Evolutionary conservation across 2,113 vertebrate species (phyloP), one percentile per base, ranked within the genome.

Genomic region (Dicaeum eximium): DNA sequence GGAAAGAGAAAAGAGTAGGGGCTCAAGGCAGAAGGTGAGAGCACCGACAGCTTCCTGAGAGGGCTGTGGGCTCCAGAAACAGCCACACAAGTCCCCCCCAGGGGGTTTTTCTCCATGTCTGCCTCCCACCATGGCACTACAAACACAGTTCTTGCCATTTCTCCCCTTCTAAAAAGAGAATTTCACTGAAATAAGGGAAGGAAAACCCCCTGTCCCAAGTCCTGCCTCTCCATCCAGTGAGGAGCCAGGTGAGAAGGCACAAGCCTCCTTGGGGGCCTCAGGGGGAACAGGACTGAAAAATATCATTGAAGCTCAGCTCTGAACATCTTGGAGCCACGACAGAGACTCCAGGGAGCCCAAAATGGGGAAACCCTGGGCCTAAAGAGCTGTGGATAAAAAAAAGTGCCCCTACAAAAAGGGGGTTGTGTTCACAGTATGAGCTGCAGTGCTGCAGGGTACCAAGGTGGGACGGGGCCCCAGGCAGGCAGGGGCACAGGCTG

Each of bases 381-480:
- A 17, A 80, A 80, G 54, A 80, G 42, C 71, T 77, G 58, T 4
- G 0, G 85, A 71, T 86, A 60, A 77, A 91, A 94, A 75, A 42
- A 48, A 66, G 35, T 28, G 18, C 77, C 93, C 94, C 96, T 93
- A 61, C 87, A 93, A 81, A 91, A 47, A 91, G 75, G 89, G 94
- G 90, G 15, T 83, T 8, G 3, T 71, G 80, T 97, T 97, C 97
- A 97, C 97, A 97, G 95, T 96, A 94, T 82, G 78, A 86, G 88
- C 83, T 73, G 71, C 86, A 92, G 95, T 0, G 1, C 48, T 70
- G 0, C 0, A 13, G 25, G 47, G 44, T 91, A 90, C 66, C 0
- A 1, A 57, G 80, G 89, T 19, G 60, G 58, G 79, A 82, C 0
- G 0, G 61, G 40, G 18, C 22, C 44, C 28, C 1, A 19, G 48